Evolutionary conservation across 2,797 vertebrate species (phyloP).

Genomic region (Periophthalmus magnuspinnatus): DNA sequence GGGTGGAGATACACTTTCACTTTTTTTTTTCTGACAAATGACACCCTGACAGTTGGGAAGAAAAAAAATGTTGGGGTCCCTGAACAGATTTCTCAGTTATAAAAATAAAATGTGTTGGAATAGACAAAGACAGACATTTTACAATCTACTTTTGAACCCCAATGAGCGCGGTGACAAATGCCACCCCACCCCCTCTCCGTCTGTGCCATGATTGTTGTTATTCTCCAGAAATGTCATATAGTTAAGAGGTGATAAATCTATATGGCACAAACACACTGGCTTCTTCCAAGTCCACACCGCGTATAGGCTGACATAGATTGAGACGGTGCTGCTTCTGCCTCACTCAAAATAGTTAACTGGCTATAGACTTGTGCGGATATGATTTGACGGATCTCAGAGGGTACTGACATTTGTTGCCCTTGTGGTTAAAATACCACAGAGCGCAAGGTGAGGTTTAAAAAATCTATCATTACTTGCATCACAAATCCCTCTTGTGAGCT

Average conservation of each 20-base stretch:
- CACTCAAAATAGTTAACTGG: constrained; percentile 49
- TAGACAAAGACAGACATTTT: constrained; percentile 83
- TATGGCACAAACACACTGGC: constrained; percentile 70
- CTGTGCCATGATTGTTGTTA: constrained; percentile 78
- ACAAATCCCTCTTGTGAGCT: constrained; percentile 5
- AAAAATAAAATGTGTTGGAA: constrained; percentile 85
- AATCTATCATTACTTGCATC: constrained; percentile 23
- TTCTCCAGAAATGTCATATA: constrained; percentile 76
- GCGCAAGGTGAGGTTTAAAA: constrained; percentile 24
- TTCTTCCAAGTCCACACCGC: constrained; percentile 69
- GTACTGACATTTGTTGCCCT: constrained; percentile 11
- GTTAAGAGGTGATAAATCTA: constrained; percentile 74
- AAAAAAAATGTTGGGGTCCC: constrained; percentile 79
- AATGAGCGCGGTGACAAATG: constrained; percentile 78
- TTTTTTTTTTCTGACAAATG: constrained; percentile 74
- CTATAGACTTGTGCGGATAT: constrained; percentile 17
- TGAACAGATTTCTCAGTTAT: constrained; percentile 85
- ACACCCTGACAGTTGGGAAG: constrained; percentile 83
- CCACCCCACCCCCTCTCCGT: constrained; percentile 83
- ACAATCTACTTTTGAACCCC: constrained; percentile 81
- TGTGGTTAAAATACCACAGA: constrained; percentile 34
- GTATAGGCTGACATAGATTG: constrained; percentile 72
- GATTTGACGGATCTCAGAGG: background rate
- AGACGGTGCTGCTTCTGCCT: constrained; percentile 43
- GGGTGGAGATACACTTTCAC: constrained; percentile 79